Evolutionary conservation across 2,113 vertebrate genomes (phyloP), one percentile per base, ranked within the genome.

Genomic region (Xenopus borealis): DNA sequence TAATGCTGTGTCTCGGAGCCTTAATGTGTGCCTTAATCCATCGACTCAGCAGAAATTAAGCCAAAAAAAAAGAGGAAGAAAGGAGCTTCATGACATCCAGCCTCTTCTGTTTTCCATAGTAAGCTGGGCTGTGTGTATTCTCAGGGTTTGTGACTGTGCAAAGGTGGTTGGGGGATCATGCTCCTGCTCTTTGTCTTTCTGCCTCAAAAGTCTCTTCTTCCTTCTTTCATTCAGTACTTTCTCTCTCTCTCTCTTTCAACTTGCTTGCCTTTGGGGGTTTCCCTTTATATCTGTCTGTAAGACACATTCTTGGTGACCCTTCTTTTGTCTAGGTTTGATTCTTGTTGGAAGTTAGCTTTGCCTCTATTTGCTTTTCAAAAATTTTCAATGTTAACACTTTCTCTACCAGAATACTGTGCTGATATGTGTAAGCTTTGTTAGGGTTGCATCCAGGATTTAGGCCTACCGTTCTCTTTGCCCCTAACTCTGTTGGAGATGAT

Each of bases 21-120:
- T 64, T 76, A 45, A 55, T 18, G 9, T 46, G 17, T 53, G 13
- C 72, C 69, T 81, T 79, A 69, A 53, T 80, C 79, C 80, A 80
- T 80, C 80, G 81, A 79, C 82, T 81, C 83, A 81, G 86, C 83
- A 83, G 83, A 86, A 86, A 87, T 87, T 87, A 83, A 89, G 66
- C 59, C 46, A 76, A 76, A 68, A 47, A 27, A 27, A n/a, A 20
- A 10, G 59, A 7, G 23, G 73, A 74, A 76, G 73, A 67, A 66
- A 59, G 55, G 64, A 61, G 72, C 64, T 68, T 61, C 33, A 68
- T 61, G 61, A 77, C 66, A 20, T 59, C 82, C 83, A 66, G 78
- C 87, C 86, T 88, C 87, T 90, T 71, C 67, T 57, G 81, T 84
- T 14, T 82, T 85, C 67, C 13, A 7, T 17, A 45, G 47, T 44